phyloP scores from a whole-genome alignment of 2,888 invertebrate genomes.

The Lithosia quadra region DNA sequence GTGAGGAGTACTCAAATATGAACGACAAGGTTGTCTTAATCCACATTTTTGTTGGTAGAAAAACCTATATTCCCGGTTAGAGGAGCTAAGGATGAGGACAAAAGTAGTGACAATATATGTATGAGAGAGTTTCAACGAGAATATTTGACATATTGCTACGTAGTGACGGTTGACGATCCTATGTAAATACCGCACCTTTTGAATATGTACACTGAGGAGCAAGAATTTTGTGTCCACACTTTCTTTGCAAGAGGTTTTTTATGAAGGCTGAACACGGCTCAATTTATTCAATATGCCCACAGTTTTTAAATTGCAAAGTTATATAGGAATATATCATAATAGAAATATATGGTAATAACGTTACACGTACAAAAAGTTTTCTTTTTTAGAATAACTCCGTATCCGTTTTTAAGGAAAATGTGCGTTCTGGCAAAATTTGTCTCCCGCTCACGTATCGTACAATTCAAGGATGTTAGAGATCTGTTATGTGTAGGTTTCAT shows the following conservation, averaged over 20 bases:
- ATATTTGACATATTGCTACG: constrained; percentile 50
- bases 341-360: constrained; percentile 25
- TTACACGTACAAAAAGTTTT: constrained; percentile 51
- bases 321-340: not conserved
- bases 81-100: constrained; percentile 14
- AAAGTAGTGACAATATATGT: constrained; percentile 45
- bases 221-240: constrained; percentile 41
- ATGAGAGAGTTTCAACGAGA: constrained; percentile 36
- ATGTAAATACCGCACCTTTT: constrained; percentile 43
- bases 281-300: constrained; percentile 23
- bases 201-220: constrained; percentile 34
- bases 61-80: constrained; percentile 17
- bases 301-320: constrained; percentile 31
- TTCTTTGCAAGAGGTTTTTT: constrained; percentile 38
- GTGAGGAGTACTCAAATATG: constrained; percentile 48
- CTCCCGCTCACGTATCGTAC: constrained; percentile 69
- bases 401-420: constrained; percentile 65
- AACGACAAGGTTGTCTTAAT: constrained; percentile 24
- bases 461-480: constrained; percentile 70
- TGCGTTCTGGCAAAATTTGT: constrained; percentile 65
- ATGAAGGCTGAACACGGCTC: constrained; percentile 16
- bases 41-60: constrained; percentile 21
- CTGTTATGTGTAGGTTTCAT: constrained; percentile 67
- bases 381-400: constrained; percentile 64
- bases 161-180: constrained; percentile 40